Percentiles rank a stretch among this genome's conserved stretches.
Evolutionary conservation across 2,888 invertebrate species (phyloP).

Genomic region (Cyclophora albipunctata): DNA sequence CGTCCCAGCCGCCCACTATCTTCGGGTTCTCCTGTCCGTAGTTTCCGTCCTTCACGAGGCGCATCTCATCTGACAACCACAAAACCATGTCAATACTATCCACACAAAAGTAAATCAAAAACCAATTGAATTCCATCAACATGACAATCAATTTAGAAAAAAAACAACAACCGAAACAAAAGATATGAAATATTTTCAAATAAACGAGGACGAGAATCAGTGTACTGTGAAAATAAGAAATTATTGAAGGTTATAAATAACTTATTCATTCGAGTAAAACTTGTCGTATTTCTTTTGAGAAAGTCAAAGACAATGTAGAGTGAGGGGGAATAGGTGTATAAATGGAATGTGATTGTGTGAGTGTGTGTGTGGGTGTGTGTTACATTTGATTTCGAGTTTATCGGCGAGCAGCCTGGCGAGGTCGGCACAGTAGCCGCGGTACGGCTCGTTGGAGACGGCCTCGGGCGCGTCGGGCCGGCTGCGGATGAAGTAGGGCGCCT

Average conservation of each 20-base stretch:
- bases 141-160: neutral
- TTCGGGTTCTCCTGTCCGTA: constrained; percentile 90
- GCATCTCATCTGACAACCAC: constrained; percentile 82
- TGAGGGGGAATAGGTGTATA: neutral
- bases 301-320: neutral
- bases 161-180: no score
- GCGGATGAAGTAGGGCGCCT: constrained; percentile 90
- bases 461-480: constrained; percentile 80
- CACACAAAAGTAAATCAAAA: neutral
- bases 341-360: no score
- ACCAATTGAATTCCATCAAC: neutral
- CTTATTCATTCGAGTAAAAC: no score
- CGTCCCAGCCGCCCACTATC: constrained; percentile 90
- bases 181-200: no score
- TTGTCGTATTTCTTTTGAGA: neutral
- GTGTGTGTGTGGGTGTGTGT: constrained; percentile 46
- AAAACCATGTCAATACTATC: constrained; percentile 4
- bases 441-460: constrained; percentile 82
- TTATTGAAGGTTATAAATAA: no score
- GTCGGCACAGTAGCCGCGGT: constrained; percentile 94
- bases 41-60: constrained; percentile 88
- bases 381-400: constrained; percentile 89
- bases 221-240: no score
- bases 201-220: no score
- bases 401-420: constrained; percentile 87